phyloP scores from a whole-genome alignment of 1,140 invertebrate genomes.

The Drosophila willistoni region DNA sequence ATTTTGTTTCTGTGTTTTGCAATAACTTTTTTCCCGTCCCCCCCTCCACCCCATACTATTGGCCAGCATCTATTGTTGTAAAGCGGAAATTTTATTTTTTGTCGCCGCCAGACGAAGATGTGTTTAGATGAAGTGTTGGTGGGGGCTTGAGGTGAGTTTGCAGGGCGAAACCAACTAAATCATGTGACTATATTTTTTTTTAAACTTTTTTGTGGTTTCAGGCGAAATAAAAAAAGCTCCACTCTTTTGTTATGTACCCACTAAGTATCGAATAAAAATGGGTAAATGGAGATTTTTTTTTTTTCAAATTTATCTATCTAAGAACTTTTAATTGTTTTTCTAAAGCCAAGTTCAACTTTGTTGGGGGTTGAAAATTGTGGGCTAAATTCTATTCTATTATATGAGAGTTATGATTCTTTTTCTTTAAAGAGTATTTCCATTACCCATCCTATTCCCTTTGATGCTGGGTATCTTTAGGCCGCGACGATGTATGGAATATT shows the following conservation, averaged over 20 bases:
- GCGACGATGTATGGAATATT: neutral
- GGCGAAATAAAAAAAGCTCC: constrained; percentile 2
- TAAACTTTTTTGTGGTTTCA: constrained; percentile 6
- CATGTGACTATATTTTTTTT: constrained; percentile 79
- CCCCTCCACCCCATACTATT: neutral
- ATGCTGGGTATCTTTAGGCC: neutral
- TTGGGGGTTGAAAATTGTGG: no score
- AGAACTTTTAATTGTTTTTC: neutral
- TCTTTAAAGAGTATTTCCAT: neutral
- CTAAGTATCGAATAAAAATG: neutral
- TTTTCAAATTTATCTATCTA: neutral
- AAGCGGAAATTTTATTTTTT: constrained; percentile 57
- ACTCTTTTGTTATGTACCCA: constrained; percentile 24
- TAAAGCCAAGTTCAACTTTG: no score
- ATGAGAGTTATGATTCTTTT: no score
- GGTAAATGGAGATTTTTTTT: neutral
- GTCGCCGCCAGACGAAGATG: constrained; percentile 22
- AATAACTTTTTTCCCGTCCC: constrained; percentile 43
- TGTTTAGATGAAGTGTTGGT: neutral
- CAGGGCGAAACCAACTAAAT: constrained; percentile 55
- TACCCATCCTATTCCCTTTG: neutral
- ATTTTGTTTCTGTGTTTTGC: constrained; percentile 57
- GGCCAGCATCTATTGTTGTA: constrained; percentile 32
- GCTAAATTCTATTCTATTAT: no score
- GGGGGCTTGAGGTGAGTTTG: neutral